Base-by-base conservation (phyloP, 2,113 vertebrate genomes). In the Albula goreensis region DNA sequence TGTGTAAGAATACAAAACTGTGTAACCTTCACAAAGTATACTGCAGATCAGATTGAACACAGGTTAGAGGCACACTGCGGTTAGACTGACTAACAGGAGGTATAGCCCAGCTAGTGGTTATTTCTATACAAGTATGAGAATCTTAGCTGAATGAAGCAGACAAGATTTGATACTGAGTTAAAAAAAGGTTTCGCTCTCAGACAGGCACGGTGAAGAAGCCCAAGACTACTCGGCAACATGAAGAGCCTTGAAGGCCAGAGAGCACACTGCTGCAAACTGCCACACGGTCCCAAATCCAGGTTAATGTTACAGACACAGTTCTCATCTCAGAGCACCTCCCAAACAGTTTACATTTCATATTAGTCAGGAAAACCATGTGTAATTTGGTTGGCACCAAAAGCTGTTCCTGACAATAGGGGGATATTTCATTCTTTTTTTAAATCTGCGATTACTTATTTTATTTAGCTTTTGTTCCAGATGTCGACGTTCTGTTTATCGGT, bases 401-500 rank as follows among this genome's bases (percentile, higher is more conserved):
- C 85, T 50, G 86, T 86, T 85, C 53, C 89, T 82, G 52, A 80
- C 87, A 85, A 85, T 63, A 13, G 22, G 80, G 79, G 81, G 81
- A 56, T 80, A 22, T 88, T 87, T 91, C 83, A 51, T 81, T 50
- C 12, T 5, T 85, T 80, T 80, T 83, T 85, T n/a, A 70, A 19
- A 74, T 74, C n/a, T n/a, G 5, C n/a, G 9, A 1, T 4, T 31
- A 31, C 31, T 74, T 74, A 74, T 74, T 74, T 31, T 11, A 31
- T 74, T 74, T 31, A 0, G 4, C 8, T 74, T 74, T 31, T 31
- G 70, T 74, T 31, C 8, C n/a, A 31, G 70, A 74, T 11, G 9
- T 31, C 25, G 70, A 8, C 70, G 70, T 89, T 86, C 91, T 81
- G 85, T 92, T 95, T 92, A 92, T 93, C 91, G 91, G 84, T 91